Percentiles rank a stretch among this genome's conserved stretches.
phyloP scores from a whole-genome alignment of 1,140 invertebrate species.

The Trachymyrmex cornetzi region DNA sequence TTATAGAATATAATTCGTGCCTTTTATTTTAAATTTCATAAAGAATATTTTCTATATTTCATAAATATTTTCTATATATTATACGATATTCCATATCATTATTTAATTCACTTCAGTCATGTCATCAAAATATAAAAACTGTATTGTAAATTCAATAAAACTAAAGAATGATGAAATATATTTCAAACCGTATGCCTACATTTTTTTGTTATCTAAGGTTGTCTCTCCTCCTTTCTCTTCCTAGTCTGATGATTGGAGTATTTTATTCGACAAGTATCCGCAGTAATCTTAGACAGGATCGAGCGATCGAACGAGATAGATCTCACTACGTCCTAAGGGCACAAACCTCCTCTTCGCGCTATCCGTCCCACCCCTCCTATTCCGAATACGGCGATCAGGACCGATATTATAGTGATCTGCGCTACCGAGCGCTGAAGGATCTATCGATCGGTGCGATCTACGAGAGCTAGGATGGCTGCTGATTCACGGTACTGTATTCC shows the following conservation, averaged over 20 bases:
- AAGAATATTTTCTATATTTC: background rate
- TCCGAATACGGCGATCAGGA: constrained; percentile 41
- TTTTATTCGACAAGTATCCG: constrained; percentile 47
- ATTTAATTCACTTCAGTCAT: background rate
- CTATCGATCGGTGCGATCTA: constrained; percentile 74
- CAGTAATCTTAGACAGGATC: constrained; percentile 20
- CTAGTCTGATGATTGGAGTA: constrained; percentile 38
- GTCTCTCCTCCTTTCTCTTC: too few relatives aligned
- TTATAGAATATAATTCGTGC: background rate
- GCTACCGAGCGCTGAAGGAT: constrained; percentile 68
- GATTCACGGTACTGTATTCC: constrained; percentile 71
- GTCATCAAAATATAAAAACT: background rate
- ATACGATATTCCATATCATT: background rate
- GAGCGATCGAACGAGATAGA: constrained; percentile 57
- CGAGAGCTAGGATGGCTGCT: constrained; percentile 63
- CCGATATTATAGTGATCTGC: constrained; percentile 75
- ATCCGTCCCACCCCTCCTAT: background rate
- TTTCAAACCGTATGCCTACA: background rate
- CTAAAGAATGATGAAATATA: background rate
- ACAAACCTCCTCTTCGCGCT: constrained; percentile 42
- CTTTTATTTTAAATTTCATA: background rate
- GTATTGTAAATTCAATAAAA: background rate
- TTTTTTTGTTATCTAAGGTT: background rate
- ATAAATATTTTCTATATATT: background rate
- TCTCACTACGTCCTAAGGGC: constrained; percentile 44